A percentile compares a stretch with the other conserved stretches of the same genome.
Evolutionary conservation across 1,140 invertebrate genomes (phyloP).

Genomic region (Trachymyrmex cornetzi): DNA sequence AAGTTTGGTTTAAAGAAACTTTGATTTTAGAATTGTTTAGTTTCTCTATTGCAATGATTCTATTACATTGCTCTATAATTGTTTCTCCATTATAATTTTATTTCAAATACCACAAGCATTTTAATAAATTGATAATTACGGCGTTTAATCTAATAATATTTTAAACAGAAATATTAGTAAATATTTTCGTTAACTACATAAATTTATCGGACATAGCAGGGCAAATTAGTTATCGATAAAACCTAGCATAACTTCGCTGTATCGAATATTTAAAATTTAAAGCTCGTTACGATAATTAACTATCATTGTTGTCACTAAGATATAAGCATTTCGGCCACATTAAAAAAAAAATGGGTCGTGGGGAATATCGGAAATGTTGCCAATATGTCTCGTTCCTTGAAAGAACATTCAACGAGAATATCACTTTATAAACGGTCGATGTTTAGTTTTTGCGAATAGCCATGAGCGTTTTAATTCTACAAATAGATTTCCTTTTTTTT

Average conservation of each 20-base stretch:
- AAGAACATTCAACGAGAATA: slow-evolving; percentile 51
- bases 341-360: slow-evolving; percentile 27
- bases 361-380: slow-evolving; percentile 47
- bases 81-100: neutral
- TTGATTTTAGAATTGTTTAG: neutral
- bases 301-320: slow-evolving; percentile 22
- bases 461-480: slow-evolving; percentile 31
- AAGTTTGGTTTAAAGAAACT: no score
- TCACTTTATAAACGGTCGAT: slow-evolving; percentile 22
- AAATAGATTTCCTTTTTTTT: slow-evolving; percentile 14
- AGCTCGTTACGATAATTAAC: neutral
- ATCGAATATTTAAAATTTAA: slow-evolving; percentile 28
- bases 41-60: neutral
- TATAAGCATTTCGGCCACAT: neutral
- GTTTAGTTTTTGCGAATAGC: slow-evolving; percentile 31
- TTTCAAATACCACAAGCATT: neutral
- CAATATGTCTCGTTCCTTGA: slow-evolving; percentile 30
- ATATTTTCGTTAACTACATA: neutral
- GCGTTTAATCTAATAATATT: slow-evolving; percentile 1
- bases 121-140: neutral
- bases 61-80: no score
- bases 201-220: neutral
- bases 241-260: neutral
- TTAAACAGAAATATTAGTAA: slow-evolving; percentile 3
- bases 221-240: slow-evolving; percentile 26